Evolutionary conservation across 2,888 invertebrate species (phyloP).

Genomic region (Ethmia dodecea): DNA sequence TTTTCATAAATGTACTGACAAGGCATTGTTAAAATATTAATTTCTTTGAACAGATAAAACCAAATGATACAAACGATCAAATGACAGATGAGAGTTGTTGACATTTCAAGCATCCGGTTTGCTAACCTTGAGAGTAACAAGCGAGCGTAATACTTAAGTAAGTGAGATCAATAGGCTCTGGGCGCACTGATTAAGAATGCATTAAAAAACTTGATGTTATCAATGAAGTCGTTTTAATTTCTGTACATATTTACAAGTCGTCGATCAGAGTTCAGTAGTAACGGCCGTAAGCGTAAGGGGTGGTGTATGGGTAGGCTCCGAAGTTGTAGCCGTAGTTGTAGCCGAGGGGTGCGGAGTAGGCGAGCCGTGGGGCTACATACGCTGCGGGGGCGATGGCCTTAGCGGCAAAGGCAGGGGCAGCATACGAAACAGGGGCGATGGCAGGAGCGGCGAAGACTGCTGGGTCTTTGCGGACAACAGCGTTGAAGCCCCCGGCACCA

Average conservation of each 20-base stretch:
- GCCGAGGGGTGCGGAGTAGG: constrained; percentile 9
- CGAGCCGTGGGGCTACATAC: constrained; percentile 17
- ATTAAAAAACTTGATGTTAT: no score
- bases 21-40: no score
- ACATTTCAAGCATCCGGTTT: constrained; percentile 2
- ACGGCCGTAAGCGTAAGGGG: constrained; percentile 25
- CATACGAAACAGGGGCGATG: constrained; percentile 17
- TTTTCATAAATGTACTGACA: no score
- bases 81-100: constrained; percentile 4
- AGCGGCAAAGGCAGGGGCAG: constrained; percentile 16
- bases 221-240: no score
- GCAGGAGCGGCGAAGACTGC: constrained; percentile 30
- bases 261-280: constrained; percentile 15
- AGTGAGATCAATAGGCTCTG: no score
- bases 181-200: no score
- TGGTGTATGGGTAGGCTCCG: constrained; percentile 17
- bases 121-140: constrained; percentile 1
- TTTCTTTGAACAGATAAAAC: no score
- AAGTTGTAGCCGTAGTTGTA: constrained; percentile 6
- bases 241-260: no score
- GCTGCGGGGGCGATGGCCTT: constrained; percentile 15
- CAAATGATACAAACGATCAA: no score
- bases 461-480: constrained; percentile 68
- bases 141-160: neutral
- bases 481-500: constrained; percentile 72